Evolutionary conservation across 2,797 vertebrate genomes (phyloP), one percentile per base, ranked within the genome.

Genomic region (Sebastes cheni): DNA sequence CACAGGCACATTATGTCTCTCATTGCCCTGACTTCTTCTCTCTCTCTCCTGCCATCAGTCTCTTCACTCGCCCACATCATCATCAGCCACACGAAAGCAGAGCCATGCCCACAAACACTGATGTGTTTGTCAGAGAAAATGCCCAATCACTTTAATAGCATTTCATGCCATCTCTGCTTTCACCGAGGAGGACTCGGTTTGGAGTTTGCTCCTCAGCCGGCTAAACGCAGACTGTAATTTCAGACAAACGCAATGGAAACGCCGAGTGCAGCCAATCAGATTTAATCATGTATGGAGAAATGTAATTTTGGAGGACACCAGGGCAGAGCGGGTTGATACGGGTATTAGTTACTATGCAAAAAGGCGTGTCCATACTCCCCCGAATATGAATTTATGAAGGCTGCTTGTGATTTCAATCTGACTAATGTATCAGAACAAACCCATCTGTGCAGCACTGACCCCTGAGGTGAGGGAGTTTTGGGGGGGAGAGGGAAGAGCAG

Each of bases 371-470:
- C 85, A 60, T 75, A 79, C 86, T 85, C 89, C 72, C 72, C 85
- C 29, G 80, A 93, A 94, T 94, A 94, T 93, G 92, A 94, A 95
- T 94, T 91, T 93, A 94, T 94, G 92, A 92, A 93, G 94, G 87
- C 89, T 91, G 93, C 84, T 88, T 93, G 93, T 94, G 94, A 94
- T 94, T 94, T 94, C 92, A 94, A 94, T 95, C 93, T 93, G 94
- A 94, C 94, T 95, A 94, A 95, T 95, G 93, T 92, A 93, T 95
- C 94, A 92, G 93, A 95, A 94, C 93, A 94, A 92, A 94, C 91
- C 94, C 94, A 95, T 95, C 93, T 95, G 94, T 92, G 91, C 92
- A 86, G 88, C 81, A 77, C 83, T 92, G 92, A 94, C 92, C 94
- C 93, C 92, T 74, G 89, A 91, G 92, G 92, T 93, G 90, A 92